Conservation (phyloP, 2,888 invertebrate genomes). For the Halocaridina rubra region DNA sequence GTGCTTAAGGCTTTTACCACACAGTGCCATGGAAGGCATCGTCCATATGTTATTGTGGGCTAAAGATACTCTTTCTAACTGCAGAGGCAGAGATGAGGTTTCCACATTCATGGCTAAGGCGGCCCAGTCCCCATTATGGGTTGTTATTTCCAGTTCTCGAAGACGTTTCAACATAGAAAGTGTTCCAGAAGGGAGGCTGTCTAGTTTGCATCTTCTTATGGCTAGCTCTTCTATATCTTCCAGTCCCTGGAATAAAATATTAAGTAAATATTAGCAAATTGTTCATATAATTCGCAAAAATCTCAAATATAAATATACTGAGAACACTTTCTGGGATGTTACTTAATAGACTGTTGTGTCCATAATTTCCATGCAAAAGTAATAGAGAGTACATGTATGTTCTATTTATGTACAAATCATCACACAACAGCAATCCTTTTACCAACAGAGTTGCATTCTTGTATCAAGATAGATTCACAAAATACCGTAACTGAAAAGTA, state of each 20-base stretch:
- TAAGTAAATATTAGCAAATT: background rate
- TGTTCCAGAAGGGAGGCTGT: conserved; percentile 78
- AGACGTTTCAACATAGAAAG: conserved; percentile 77
- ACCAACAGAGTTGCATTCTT: too few species aligned
- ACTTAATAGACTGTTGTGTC: too few species aligned
- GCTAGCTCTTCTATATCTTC: conserved; percentile 78
- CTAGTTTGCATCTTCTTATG: conserved; percentile 83
- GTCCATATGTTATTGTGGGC: conserved; percentile 85
- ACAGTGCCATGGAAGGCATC: conserved; percentile 79
- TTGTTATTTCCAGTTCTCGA: conserved; percentile 76
- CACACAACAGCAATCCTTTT: too few species aligned
- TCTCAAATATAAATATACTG: too few species aligned
- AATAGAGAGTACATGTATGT: too few species aligned
- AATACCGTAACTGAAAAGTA: too few species aligned
- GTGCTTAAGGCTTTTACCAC: conserved; percentile 75
- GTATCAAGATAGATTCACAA: too few species aligned
- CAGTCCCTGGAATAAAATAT: conserved; percentile 68
- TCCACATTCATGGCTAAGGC: conserved; percentile 78
- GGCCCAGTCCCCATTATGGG: conserved; percentile 85
- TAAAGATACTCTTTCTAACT: conserved; percentile 82
- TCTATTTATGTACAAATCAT: too few species aligned
- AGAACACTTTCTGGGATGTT: too few species aligned
- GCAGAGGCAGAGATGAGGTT: conserved; percentile 73
- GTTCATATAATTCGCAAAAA: too few species aligned
- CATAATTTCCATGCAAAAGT: too few species aligned